Evolutionary conservation across 2,888 invertebrate genomes (phyloP).

Genomic region (Candidula unifasciata): DNA sequence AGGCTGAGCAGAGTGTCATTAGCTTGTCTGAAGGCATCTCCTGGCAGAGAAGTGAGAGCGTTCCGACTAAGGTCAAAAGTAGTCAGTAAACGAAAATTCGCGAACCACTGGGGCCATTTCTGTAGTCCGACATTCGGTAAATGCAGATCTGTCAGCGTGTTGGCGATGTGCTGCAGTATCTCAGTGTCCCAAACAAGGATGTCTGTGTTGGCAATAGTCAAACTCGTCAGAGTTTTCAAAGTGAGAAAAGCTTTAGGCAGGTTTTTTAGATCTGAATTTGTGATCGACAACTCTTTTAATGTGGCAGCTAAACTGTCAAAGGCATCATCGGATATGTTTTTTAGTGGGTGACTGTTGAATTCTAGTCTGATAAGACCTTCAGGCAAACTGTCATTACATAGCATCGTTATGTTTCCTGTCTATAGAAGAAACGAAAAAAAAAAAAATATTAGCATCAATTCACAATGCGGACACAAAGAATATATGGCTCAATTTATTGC

Average conservation of each 20-base stretch:
- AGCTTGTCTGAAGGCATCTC: not conserved
- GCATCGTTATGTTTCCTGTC: not conserved
- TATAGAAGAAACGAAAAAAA: not conserved
- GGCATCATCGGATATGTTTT: not conserved
- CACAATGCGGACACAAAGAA: no score
- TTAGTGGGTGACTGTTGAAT: not conserved
- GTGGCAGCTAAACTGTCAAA: not conserved
- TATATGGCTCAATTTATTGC: no score
- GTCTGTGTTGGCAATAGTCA: not conserved
- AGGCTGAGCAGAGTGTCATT: not conserved
- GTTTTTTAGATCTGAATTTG: not conserved
- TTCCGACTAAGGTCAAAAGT: not conserved
- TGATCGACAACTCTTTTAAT: not conserved
- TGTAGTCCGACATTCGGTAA: not conserved
- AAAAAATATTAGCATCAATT: not conserved
- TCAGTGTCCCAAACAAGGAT: not conserved
- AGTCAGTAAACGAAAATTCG: not conserved
- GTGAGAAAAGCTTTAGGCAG: not conserved
- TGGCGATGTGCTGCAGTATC: not conserved
- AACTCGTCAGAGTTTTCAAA: not conserved
- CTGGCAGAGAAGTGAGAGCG: not conserved
- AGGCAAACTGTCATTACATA: not conserved
- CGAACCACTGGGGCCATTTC: not conserved
- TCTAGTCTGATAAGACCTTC: not conserved
- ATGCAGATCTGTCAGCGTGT: not conserved